Conservation (phyloP, 2,113 vertebrate genomes). For the Piaya cayana region DNA sequence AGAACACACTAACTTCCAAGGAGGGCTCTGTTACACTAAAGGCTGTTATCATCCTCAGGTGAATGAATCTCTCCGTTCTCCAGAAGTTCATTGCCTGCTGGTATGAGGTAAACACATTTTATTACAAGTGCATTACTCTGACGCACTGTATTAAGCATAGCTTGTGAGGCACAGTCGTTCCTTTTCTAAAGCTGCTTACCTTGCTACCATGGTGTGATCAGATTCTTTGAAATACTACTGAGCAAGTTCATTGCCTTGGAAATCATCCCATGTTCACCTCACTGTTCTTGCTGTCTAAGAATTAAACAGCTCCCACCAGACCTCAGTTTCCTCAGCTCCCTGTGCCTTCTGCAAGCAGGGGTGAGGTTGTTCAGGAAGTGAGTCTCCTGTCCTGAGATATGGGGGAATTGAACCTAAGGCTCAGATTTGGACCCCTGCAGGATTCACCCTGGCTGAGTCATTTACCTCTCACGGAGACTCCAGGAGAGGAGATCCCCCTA, state of each 20-base stretch:
- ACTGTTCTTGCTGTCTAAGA: background rate
- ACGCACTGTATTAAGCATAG: background rate
- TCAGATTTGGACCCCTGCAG: background rate
- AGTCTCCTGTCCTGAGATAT: background rate
- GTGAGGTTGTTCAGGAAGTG: too few relatives aligned
- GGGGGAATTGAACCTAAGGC: background rate
- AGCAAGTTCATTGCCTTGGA: background rate
- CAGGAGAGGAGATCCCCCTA: background rate
- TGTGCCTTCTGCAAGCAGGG: background rate
- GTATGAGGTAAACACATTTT: background rate
- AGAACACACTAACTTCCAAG: background rate
- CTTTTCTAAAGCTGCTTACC: background rate
- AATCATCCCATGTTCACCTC: background rate
- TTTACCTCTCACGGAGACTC: fast-evolving
- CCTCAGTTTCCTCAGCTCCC: background rate
- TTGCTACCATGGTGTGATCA: background rate
- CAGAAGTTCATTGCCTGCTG: background rate
- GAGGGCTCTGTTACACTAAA: background rate
- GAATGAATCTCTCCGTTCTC: background rate
- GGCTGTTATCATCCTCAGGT: background rate
- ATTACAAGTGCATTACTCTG: background rate
- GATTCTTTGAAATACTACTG: background rate
- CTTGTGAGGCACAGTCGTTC: background rate
- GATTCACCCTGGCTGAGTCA: background rate
- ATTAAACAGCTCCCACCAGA: background rate